Percentiles rank a stretch among this genome's conserved stretches.
These are phyloP conservation scores for Philereme transversata DNA, from an alignment of 2,888 invertebrate genomes.

Conservation along the genomic window DNA sequence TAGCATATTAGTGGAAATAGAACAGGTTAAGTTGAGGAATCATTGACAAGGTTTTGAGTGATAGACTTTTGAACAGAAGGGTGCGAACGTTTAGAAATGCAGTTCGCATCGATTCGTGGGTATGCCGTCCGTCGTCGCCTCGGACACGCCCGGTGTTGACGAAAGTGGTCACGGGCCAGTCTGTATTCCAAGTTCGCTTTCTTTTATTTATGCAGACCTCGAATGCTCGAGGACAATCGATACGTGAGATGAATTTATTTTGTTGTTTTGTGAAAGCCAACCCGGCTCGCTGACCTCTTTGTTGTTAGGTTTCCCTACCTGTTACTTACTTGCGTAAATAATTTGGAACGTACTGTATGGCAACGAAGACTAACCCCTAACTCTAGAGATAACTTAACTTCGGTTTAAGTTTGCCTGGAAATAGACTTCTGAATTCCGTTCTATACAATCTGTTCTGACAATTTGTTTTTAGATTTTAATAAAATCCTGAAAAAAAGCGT, in stretches of 20 bases:
- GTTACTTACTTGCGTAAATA: conserved; percentile 53
- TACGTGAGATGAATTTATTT: conserved; percentile 84
- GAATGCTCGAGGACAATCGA: conserved; percentile 80
- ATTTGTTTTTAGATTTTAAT: no score
- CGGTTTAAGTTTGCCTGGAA: no score
- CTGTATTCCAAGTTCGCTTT: conserved; percentile 77
- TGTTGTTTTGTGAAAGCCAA: conserved; percentile 83
- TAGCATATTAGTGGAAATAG: no score
- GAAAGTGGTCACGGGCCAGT: conserved; percentile 68
- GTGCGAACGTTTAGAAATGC: conserved; percentile 22
- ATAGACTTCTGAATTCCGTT: not conserved
- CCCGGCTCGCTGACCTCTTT: conserved; percentile 79
- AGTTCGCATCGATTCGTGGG: conserved; percentile 4
- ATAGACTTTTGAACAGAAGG: conserved; percentile 18
- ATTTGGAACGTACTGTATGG: conserved; percentile 72
- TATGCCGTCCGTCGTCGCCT: not conserved
- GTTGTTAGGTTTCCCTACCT: conserved; percentile 60
- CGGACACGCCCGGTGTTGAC: conserved; percentile 44
- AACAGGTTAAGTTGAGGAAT: no score
- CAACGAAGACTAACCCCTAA: conserved; percentile 45
- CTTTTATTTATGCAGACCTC: conserved; percentile 79
- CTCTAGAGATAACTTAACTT: no score
- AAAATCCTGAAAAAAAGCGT: no score
- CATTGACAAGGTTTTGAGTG: not conserved
- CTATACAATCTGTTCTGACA: no score